A percentile compares a stretch with the other conserved stretches of the same genome.
phyloP scores from a whole-genome alignment of 1,140 invertebrate species.

The Drosophila parvula region DNA sequence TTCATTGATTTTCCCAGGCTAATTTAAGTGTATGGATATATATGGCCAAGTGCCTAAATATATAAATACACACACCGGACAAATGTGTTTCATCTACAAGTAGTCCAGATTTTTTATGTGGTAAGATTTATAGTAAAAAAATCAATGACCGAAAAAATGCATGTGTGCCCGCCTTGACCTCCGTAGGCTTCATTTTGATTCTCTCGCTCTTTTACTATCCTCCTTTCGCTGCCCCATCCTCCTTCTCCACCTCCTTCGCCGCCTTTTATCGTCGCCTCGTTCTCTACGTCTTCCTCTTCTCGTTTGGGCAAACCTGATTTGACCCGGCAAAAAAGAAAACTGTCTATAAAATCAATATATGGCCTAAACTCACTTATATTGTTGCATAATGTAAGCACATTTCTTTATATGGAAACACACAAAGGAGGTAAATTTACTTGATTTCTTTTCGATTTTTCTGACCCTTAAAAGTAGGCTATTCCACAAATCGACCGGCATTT shows the following conservation, averaged over 20 bases:
- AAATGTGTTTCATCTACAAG: conserved; percentile 54
- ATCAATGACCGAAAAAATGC: conserved; percentile 47
- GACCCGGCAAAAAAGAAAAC: conserved; percentile 51
- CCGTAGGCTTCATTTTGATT: conserved; percentile 32
- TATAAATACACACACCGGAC: conserved; percentile 32
- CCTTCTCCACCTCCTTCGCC: neutral
- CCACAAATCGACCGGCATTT: neutral
- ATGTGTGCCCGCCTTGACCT: conserved; percentile 55
- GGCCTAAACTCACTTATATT: conserved; percentile 38
- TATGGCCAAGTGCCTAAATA: conserved; percentile 28
- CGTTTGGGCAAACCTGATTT: conserved; percentile 41
- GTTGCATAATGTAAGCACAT: conserved; percentile 36
- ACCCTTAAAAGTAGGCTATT: neutral
- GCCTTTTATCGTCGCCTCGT: conserved; percentile 1
- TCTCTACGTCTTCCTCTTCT: neutral
- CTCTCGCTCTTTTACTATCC: conserved; percentile 10
- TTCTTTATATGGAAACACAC: neutral
- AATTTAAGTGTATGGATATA: conserved; percentile 46
- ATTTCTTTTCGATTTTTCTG: neutral
- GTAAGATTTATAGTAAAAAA: conserved; percentile 43
- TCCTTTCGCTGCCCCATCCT: neutral
- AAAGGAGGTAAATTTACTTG: conserved; percentile 3
- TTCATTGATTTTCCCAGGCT: conserved; percentile 60
- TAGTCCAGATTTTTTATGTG: conserved; percentile 39
- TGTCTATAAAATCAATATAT: conserved; percentile 56